A percentile compares a stretch with the other conserved stretches of the same genome.
These are phyloP conservation scores for Hylaeus volcanicus DNA, from an alignment of 1,140 invertebrate genomes.

Conservation along the genomic window DNA sequence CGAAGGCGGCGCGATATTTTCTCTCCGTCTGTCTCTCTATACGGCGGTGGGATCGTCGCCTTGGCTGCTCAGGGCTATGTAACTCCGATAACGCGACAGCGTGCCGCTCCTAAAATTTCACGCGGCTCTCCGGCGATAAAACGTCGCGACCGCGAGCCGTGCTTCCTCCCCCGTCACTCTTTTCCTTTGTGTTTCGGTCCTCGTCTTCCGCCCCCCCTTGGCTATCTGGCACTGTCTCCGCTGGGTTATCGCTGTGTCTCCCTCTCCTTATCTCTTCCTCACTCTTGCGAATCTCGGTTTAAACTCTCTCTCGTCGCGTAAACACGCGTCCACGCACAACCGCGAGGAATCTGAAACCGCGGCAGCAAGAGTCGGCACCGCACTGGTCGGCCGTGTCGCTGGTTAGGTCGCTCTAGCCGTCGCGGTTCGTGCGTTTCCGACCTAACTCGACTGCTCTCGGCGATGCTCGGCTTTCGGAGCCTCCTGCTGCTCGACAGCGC, in stretches of 20 bases:
- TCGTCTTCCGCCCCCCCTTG: not conserved
- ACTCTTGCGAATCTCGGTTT: constrained; percentile 18
- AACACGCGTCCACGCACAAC: constrained; percentile 57
- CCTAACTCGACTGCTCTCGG: constrained; percentile 47
- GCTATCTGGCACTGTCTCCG: not conserved
- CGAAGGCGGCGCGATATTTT: constrained; percentile 41
- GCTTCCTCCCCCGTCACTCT: constrained; percentile 16
- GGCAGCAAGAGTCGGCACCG: constrained; percentile 66
- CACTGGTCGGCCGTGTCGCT: constrained; percentile 59
- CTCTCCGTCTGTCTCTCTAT: constrained; percentile 33
- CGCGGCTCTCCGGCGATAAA: constrained; percentile 2
- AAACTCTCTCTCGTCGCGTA: constrained; percentile 46
- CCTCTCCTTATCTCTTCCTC: constrained; percentile 25
- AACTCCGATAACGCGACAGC: constrained; percentile 36
- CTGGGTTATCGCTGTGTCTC: constrained; percentile 11
- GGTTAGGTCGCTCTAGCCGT: constrained; percentile 62
- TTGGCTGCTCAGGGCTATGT: constrained; percentile 1
- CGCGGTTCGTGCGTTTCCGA: constrained; percentile 61
- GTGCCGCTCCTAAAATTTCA: constrained; percentile 39
- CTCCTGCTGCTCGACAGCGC: constrained; percentile 46
- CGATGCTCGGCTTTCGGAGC: constrained; percentile 55
- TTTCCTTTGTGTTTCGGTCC: not conserved
- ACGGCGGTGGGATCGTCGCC: constrained; percentile 20
- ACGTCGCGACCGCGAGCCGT: constrained; percentile 17
- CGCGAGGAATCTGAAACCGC: constrained; percentile 50